A percentile compares a stretch with the other conserved stretches of the same genome.
phyloP scores from a whole-genome alignment of 2,888 invertebrate genomes.

The Sabatieria punctata region DNA sequence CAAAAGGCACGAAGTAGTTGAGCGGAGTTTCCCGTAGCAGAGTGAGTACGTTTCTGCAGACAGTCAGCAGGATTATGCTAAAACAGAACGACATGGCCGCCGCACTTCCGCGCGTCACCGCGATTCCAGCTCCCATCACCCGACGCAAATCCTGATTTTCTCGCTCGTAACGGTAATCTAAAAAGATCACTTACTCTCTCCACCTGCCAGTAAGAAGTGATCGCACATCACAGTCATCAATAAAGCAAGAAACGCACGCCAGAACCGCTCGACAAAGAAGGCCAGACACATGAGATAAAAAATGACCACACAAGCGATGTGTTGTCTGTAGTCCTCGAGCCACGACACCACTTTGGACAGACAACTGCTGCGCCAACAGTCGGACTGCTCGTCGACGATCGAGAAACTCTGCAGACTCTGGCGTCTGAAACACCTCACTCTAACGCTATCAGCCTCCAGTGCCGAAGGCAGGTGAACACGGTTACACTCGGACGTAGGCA shows the following conservation, averaged over 20 bases:
- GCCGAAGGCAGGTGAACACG: no score
- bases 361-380: no score
- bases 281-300: slow-evolving; percentile 86
- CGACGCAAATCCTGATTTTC: slow-evolving; percentile 84
- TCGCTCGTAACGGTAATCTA: slow-evolving; percentile 84
- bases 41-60: slow-evolving; percentile 67
- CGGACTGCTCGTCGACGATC: slow-evolving; percentile 32
- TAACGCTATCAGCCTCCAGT: no score
- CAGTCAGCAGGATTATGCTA: slow-evolving; percentile 64
- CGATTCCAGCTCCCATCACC: slow-evolving; percentile 92
- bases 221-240: not conserved
- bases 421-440: slow-evolving; percentile 19
- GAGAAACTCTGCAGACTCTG: slow-evolving; percentile 28
- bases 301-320: slow-evolving; percentile 80
- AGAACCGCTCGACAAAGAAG: slow-evolving; percentile 81
- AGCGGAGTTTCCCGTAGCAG: slow-evolving; percentile 81
- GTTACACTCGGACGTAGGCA: no score
- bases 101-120: slow-evolving; percentile 80
- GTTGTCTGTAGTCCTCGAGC: slow-evolving; percentile 83
- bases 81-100: slow-evolving; percentile 87
- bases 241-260: slow-evolving; percentile 39
- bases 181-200: slow-evolving; percentile 7
- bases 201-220: not conserved
- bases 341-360: slow-evolving; percentile 44
- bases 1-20: slow-evolving; percentile 78